Evolutionary conservation across 2,888 invertebrate genomes (phyloP).

Genomic region (Ennomos erosarius): DNA sequence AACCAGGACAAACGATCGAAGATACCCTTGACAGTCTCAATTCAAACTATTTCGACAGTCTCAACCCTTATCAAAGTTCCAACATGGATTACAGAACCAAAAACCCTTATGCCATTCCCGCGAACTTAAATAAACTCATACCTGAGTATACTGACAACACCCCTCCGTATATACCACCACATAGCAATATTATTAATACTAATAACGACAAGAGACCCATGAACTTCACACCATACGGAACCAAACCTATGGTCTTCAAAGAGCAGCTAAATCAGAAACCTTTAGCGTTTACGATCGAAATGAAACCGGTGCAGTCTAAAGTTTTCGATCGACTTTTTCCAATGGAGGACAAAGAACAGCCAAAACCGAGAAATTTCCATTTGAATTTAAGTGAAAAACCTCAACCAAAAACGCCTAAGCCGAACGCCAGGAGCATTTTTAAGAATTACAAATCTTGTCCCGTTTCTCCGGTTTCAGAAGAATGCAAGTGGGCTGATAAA

Average conservation of each 20-base stretch:
- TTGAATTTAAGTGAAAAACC: slow-evolving; percentile 73
- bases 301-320: slow-evolving; percentile 70
- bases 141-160: slow-evolving; percentile 66
- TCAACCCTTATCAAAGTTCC: slow-evolving; percentile 66
- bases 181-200: slow-evolving; percentile 59
- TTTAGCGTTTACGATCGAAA: slow-evolving; percentile 69
- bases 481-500: slow-evolving; percentile 87
- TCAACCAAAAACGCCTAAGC: slow-evolving; percentile 63
- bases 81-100: slow-evolving; percentile 72
- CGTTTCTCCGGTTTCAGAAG: slow-evolving; percentile 93
- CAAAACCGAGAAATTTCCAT: slow-evolving; percentile 72
- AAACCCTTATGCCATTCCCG: slow-evolving; percentile 83
- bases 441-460: slow-evolving; percentile 91
- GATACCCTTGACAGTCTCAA: slow-evolving; percentile 75
- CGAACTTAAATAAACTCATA: slow-evolving; percentile 75
- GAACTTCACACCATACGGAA: slow-evolving; percentile 57
- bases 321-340: slow-evolving; percentile 78
- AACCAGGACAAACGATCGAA: slow-evolving; percentile 71
- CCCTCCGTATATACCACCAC: slow-evolving; percentile 75
- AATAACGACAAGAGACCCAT: slow-evolving; percentile 54
- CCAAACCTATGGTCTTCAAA: slow-evolving; percentile 67
- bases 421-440: slow-evolving; percentile 82
- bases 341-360: slow-evolving; percentile 55
- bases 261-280: slow-evolving; percentile 65
- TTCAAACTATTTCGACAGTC: slow-evolving; percentile 76